A percentile compares a stretch with the other conserved stretches of the same genome.
Evolutionary conservation across 2,888 invertebrate genomes (phyloP).

Genomic region (Cephus sareptanus): DNA sequence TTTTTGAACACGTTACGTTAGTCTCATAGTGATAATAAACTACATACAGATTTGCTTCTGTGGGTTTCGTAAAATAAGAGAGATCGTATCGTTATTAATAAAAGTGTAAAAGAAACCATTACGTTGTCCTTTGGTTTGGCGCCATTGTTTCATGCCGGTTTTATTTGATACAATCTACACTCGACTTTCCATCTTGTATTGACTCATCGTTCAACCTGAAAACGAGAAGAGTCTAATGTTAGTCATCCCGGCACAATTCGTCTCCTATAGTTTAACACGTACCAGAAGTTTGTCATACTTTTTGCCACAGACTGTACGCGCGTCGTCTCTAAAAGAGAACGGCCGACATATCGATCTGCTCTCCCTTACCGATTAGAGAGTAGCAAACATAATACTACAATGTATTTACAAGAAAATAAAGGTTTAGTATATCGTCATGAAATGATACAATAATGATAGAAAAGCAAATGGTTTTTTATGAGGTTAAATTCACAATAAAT

Average conservation of each 20-base stretch:
- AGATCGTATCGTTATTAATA: neutral
- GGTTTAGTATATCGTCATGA: neutral
- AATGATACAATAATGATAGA: neutral
- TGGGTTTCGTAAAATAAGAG: neutral
- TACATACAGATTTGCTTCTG: neutral
- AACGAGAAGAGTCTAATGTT: neutral
- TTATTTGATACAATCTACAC: neutral
- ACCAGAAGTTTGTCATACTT: neutral
- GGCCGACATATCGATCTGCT: conserved; percentile 42
- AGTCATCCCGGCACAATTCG: neutral
- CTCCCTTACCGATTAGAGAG: conserved; percentile 33
- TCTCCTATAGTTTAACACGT: neutral
- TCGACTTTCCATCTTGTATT: neutral
- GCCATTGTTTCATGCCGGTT: neutral
- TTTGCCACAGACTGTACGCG: conserved; percentile 26
- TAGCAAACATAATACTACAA: neutral
- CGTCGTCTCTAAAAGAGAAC: conserved; percentile 33
- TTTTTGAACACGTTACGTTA: neutral
- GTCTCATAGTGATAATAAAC: neutral
- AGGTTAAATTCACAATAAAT: neutral
- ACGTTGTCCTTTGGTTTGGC: neutral
- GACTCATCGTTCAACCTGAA: neutral
- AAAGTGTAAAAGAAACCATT: neutral
- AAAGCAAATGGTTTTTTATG: neutral
- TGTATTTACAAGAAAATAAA: neutral